Evolutionary conservation across 2,113 vertebrate species (phyloP), one percentile per base, ranked within the genome.

Genomic region (Gallinago media): DNA sequence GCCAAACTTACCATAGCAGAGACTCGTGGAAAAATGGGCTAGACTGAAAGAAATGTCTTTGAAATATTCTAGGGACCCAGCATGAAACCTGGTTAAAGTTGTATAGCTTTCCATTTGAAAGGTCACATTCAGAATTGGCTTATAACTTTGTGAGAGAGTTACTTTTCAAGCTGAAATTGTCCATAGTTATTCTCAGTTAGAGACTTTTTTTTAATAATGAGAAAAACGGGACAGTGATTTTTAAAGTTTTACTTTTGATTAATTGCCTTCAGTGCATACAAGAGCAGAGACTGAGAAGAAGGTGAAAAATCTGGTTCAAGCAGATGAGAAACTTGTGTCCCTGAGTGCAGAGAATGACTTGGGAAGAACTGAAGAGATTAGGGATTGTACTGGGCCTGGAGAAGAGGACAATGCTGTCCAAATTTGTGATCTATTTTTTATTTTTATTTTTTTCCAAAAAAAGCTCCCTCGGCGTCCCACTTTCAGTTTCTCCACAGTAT

Each of bases 91-190:
- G 85, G 95, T 95, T 95, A 96, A 97, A 94, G 54, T 86, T 93
- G 79, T 79, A 96, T 81, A 95, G 65, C 68, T 89, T 97, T 97
- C 91, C 66, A 87, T 93, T 94, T 86, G 71, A 96, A 96, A 96
- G 94, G 92, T 94, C 94, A 95, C 2, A 1, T 96, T 93, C 56
- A 89, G 80, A 95, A 93, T 65, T 91, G 86, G 83, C 61, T 95
- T 91, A 82, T 70, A 90, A 65, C 91, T 95, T 93, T 94, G 50
- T 50, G n/a, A 86, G 63, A 92, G 40, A 10, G 66, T 91, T 95
- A 93, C 85, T 77, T 90, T 96, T 94, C 73, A 92, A 94, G 79
- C 7, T 92, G 76, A 94, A 96, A 87, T 89, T 91, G 86, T 92
- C 76, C 83, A 81, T 88, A 91, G 88, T 74, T 78, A 94, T 83